phyloP scores from a whole-genome alignment of 2,113 vertebrate species.

The Tetrax tetrax region DNA sequence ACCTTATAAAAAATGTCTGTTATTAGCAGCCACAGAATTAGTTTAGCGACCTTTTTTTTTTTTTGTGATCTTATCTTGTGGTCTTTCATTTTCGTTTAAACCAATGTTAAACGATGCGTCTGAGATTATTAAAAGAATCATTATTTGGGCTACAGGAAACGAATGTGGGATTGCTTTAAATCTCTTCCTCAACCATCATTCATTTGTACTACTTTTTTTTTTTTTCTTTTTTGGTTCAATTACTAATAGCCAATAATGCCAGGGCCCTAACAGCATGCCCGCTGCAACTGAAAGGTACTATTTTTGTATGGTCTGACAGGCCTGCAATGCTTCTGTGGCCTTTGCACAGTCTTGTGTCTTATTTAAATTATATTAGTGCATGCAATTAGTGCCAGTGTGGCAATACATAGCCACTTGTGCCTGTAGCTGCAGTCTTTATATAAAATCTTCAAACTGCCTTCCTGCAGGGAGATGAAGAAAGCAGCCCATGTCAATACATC shows the following conservation, averaged over 20 bases:
- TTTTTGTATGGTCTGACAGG: not conserved
- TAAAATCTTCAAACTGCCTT: not conserved
- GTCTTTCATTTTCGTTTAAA: not conserved
- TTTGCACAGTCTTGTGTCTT: not conserved
- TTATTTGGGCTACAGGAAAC: not conserved
- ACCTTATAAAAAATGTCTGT: not conserved
- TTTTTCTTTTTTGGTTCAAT: not conserved
- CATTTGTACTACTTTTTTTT: not conserved
- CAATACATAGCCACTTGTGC: not conserved
- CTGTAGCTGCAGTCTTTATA: not conserved
- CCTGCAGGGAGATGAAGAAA: not conserved
- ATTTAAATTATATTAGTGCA: not conserved
- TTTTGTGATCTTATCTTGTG: not conserved
- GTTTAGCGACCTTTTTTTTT: not conserved
- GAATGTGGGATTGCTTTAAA: not conserved
- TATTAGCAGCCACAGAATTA: not conserved
- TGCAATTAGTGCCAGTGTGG: not conserved
- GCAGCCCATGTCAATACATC: rapidly evolving
- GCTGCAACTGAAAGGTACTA: not conserved
- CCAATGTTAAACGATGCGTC: not conserved
- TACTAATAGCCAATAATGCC: not conserved
- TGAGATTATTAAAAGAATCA: not conserved
- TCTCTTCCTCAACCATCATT: not conserved
- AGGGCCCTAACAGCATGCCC: not conserved
- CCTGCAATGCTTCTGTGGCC: not conserved